Percentiles rank a stretch among this genome's conserved stretches.
Conservation (phyloP, 2,113 vertebrate genomes). For the Amia ocellicauda region DNA sequence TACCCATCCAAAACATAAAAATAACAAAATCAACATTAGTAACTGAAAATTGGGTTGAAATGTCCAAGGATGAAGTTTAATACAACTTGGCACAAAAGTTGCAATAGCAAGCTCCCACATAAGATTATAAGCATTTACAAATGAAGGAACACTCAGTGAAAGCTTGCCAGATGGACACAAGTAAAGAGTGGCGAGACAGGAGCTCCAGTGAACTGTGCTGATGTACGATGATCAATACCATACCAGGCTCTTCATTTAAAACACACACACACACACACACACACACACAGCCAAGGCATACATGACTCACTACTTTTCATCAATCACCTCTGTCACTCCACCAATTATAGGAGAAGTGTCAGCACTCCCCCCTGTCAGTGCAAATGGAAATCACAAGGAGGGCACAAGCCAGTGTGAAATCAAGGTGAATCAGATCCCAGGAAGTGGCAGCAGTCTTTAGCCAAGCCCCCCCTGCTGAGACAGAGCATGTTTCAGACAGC, state of each 20-base stretch:
- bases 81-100: no score
- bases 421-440: background rate
- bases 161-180: no score
- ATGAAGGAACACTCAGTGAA: no score
- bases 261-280: slow-evolving; percentile 1
- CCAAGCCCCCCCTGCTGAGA: background rate
- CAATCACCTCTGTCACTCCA: background rate
- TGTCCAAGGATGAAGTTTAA: no score
- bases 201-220: no score
- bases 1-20: no score
- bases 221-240: no score
- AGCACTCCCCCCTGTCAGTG: background rate
- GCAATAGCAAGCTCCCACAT: no score
- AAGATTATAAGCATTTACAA: no score
- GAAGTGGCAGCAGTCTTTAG: background rate
- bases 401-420: background rate
- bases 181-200: no score
- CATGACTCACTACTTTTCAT: slow-evolving; percentile 18
- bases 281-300: background rate
- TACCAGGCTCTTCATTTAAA: background rate
- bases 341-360: background rate
- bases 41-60: no score
- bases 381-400: background rate
- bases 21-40: no score
- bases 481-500: background rate